Base-by-base conservation (phyloP, 2,797 vertebrate species). In the Pseudomugil tenellus region DNA sequence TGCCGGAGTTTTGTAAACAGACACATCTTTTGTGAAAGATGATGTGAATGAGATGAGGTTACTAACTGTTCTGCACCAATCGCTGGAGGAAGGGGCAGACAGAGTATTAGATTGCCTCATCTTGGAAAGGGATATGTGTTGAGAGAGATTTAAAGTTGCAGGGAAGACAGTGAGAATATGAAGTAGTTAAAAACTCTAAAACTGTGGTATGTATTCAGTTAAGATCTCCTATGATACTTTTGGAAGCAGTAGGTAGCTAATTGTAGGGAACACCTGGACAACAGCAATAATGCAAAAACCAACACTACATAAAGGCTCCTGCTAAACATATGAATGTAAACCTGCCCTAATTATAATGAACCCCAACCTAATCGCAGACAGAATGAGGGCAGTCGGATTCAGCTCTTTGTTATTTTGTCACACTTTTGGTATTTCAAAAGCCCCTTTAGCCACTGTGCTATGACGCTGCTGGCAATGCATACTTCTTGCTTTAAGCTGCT, bases 1-100 rank as follows among this genome's bases (percentile, higher is more conserved):
- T 75, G 84, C 79, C 7, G 31, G 72, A 88, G 93, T 94, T 94
- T 93, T 94, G 95, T 96, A 95, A 95, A 95, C 93, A 94, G 90
- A 93, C 93, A 91, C 92, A 90, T 90, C 89, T 91, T 91, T 89
- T 75, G 88, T 77, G 85, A 88, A 78, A 88, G 85, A 90, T 65
- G 86, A 89, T 77, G 84, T 74, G 84, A 86, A 79, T 3, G 82
- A 84, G 91, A 92, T 92, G 91, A 86, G 87, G 92, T 93, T 93
- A 93, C 91, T 84, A 84, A 85, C 87, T 76, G 71, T 77, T 72
- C 79, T 77, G 67, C 28, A 43, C 78, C 83, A 76, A 67, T 52
- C 29, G 83, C 85, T 84, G 83, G 88, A 73, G 84, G 79, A 87
- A 87, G 80, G 61, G 78, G 76, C 70, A 70, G 64, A 84, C 87